Evolutionary conservation across 2,888 invertebrate genomes (phyloP), one percentile per base, ranked within the genome.

Genomic region (Cremastobaeus sp.): DNA sequence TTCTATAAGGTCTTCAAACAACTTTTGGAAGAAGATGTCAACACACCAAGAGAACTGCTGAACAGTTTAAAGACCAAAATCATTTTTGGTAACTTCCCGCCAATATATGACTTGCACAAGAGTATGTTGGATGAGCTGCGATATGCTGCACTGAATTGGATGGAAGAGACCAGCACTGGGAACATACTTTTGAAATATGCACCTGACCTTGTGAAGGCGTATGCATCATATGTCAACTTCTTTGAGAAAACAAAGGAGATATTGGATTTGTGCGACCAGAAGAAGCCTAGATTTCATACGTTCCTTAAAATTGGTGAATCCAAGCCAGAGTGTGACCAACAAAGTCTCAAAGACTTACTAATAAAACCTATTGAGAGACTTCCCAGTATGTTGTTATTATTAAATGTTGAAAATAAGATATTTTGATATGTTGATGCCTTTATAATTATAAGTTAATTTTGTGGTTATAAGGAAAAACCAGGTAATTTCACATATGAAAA

Each of bases 191-290:
- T 96, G 55, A 93, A 94, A 86, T 95, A 95, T 89, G 94, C 95
- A 55, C 93, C 94, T 57, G 96, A 95, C 83, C 90, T 99, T 86
- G 91, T 95, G 78, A 97, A 96, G 89, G 96, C 97, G 0, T 99
- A 99, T 89, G 98, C 98, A 74, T 97, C 98, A 14, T 99, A 97
- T 89, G 95, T 99, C 59, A 99, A 99, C 89, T 98, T 96, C 89
- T 98, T 98, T 88, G 98, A 99, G 88, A 95, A 96, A 88, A 96
- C 97, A 89, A 97, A 97, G 89, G 96, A 97, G 85, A 95, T 95
- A 90, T 91, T 99, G 85, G 90, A 92, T 82, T 92, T 93, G 85
- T 98, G 97, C 90, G 97, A 97, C 90, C 92, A 92, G 86, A 94
- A 93, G 84, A 97, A 97, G 89, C 97, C 97, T 34, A 92, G 97